Evolutionary conservation across 2,797 vertebrate genomes (phyloP).

Genomic region (Hippopotamyrus pictus): DNA sequence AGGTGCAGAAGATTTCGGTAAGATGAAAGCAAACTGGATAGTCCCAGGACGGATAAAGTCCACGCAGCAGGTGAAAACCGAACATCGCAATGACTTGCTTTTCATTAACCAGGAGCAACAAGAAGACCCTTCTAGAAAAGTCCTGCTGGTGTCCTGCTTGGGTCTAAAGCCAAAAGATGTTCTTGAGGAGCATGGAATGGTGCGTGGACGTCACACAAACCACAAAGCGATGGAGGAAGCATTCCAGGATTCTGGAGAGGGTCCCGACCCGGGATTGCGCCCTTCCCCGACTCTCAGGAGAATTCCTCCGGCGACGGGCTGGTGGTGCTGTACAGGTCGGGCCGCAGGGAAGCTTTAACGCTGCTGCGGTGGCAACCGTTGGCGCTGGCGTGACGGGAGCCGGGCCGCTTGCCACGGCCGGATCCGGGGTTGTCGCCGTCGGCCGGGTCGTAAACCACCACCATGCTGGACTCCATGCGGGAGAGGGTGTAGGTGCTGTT

Average conservation of each 20-base stretch:
- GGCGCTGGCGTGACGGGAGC: slow-evolving; percentile 50
- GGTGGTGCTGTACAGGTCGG: slow-evolving; percentile 24
- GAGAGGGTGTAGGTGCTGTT: slow-evolving; percentile 87
- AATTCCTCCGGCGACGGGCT: slow-evolving; percentile 54
- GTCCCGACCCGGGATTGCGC: neutral
- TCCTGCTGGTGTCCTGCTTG: neutral
- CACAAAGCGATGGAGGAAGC: neutral
- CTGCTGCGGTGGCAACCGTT: slow-evolving; percentile 39
- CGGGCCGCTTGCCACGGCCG: slow-evolving; percentile 60
- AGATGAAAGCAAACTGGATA: neutral
- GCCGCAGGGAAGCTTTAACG: slow-evolving; percentile 26
- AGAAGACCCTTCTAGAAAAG: neutral
- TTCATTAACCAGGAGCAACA: neutral
- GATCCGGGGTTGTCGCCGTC: slow-evolving; percentile 52
- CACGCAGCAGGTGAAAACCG: neutral
- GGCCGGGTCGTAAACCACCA: slow-evolving; percentile 55
- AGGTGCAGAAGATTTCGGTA: neutral
- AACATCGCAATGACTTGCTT: neutral
- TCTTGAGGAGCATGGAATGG: neutral
- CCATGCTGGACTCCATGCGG: slow-evolving; percentile 79
- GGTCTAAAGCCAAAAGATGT: neutral
- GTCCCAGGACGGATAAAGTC: neutral
- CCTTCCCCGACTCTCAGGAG: slow-evolving; percentile 38
- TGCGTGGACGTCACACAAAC: neutral
- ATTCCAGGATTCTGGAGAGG: neutral